These are phyloP conservation scores for Porites divaricata DNA, from an alignment of 92 coral and sea anemone genomes.

Conservation along the genomic window DNA sequence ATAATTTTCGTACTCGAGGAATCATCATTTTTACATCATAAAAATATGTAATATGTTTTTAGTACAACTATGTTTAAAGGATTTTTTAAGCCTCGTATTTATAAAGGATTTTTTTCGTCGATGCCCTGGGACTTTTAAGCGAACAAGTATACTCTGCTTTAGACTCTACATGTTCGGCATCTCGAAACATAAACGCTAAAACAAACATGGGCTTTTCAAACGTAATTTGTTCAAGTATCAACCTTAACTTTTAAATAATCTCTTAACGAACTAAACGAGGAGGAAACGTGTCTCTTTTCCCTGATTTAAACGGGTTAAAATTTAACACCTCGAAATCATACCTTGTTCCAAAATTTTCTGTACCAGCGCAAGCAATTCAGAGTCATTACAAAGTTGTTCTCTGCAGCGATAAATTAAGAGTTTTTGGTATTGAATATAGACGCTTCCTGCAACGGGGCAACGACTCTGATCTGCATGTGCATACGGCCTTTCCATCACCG, in stretches of 20 bases:
- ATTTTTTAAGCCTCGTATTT: neutral
- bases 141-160: neutral
- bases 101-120: neutral
- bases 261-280: slow-evolving; percentile 5
- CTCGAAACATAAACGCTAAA: neutral
- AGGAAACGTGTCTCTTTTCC: neutral
- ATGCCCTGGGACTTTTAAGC: neutral
- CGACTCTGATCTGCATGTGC: neutral
- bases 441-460: neutral
- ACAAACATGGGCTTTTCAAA: slow-evolving; percentile 1
- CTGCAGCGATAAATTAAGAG: neutral
- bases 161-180: neutral
- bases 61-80: neutral
- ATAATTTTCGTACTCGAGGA: slow-evolving; percentile 24
- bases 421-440: neutral
- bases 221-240: neutral
- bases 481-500: slow-evolving; percentile 14
- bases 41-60: slow-evolving; percentile 19
- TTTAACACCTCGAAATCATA: neutral
- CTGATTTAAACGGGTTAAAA: neutral
- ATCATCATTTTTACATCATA: slow-evolving; percentile 31
- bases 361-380: neutral
- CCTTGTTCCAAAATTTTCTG: neutral
- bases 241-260: neutral
- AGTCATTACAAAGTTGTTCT: neutral